Evolutionary conservation across 35 echinoderm and acorn worm genomes (phyloP).

Genomic region (Hemicentrotus pulcherrimus): DNA sequence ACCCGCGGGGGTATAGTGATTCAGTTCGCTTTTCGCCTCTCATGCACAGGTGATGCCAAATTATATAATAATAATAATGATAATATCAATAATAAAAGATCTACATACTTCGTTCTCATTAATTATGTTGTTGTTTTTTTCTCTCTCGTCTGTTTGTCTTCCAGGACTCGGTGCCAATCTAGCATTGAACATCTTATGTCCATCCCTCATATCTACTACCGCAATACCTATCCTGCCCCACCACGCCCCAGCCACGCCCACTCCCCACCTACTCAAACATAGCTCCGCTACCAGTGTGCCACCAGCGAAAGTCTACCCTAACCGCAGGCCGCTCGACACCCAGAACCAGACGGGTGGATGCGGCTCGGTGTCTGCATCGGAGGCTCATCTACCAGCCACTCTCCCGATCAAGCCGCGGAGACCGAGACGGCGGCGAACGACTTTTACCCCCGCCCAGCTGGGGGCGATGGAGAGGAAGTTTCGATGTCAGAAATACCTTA

Average conservation of each 20-base stretch:
- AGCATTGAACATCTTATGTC: constrained; percentile 18
- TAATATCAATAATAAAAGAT: too few relatives aligned
- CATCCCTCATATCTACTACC: not conserved
- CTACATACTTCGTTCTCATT: not conserved
- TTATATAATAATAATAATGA: too few relatives aligned
- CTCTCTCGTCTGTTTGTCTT: not conserved
- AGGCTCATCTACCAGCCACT: constrained; percentile 70
- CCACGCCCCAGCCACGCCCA: constrained; percentile 17
- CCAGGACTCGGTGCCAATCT: constrained; percentile 5
- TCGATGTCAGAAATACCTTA: constrained; percentile 76
- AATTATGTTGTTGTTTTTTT: not conserved
- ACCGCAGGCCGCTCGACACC: not conserved
- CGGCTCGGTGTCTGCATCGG: not conserved
- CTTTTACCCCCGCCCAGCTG: constrained; percentile 73
- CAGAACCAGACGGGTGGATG: not conserved
- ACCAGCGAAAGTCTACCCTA: not conserved
- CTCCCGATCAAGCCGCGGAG: constrained; percentile 76
- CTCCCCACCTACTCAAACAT: not conserved
- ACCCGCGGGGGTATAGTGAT: too few relatives aligned
- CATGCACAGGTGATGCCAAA: too few relatives aligned
- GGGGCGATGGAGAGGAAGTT: constrained; percentile 72
- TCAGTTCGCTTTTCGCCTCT: too few relatives aligned
- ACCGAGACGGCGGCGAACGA: constrained; percentile 66
- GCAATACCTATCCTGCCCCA: not conserved
- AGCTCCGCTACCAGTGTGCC: not conserved